Conservation (phyloP, 2,888 invertebrate genomes). For the Neuroscelio doddi region DNA sequence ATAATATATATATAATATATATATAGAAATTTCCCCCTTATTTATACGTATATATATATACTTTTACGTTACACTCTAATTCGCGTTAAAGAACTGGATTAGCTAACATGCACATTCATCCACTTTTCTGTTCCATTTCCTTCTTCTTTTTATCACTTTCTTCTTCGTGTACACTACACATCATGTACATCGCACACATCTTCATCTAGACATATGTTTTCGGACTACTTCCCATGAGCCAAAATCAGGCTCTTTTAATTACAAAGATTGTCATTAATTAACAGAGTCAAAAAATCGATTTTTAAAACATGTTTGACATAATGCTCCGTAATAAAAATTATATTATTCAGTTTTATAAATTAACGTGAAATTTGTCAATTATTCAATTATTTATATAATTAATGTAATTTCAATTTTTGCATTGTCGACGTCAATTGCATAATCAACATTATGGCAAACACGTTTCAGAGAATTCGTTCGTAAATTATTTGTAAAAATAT, state of each 20-base stretch:
- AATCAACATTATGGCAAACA: too few species aligned
- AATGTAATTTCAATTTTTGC: too few species aligned
- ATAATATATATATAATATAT: constrained; percentile 53
- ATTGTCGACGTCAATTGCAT: too few species aligned
- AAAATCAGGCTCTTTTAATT: constrained; percentile 19
- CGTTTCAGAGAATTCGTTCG: too few species aligned
- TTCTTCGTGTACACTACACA: too few species aligned
- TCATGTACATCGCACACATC: too few species aligned
- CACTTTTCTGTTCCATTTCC: not conserved
- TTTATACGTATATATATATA: constrained; percentile 25
- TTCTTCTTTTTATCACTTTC: too few species aligned
- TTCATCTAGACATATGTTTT: not conserved
- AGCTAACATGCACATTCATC: constrained; percentile 28
- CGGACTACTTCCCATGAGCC: constrained; percentile 11
- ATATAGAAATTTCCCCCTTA: constrained; percentile 45
- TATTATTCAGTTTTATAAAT: too few species aligned
- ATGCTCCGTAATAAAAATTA: not conserved
- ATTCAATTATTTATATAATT: too few species aligned
- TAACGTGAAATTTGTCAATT: too few species aligned
- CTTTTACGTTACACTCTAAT: constrained; percentile 43
- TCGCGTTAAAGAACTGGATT: constrained; percentile 59
- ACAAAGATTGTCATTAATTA: constrained; percentile 29
- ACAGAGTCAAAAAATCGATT: constrained; percentile 7
- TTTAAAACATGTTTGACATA: constrained; percentile 3
- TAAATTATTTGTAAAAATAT: too few species aligned